Evolutionary conservation across 2,113 vertebrate species (phyloP).

Genomic region (Heteronetta atricapilla): DNA sequence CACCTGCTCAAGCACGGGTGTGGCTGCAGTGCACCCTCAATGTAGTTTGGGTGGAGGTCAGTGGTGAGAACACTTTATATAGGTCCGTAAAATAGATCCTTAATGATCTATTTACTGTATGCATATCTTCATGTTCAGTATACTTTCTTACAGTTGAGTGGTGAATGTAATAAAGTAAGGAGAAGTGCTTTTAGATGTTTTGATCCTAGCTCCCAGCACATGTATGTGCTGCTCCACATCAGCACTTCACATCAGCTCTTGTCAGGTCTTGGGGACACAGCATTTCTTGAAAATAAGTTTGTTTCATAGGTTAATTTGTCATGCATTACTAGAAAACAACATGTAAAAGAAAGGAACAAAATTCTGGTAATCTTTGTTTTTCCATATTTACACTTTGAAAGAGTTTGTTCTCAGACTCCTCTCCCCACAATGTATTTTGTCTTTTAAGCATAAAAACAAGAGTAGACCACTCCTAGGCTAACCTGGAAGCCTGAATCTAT

Average conservation of each 20-base stretch:
- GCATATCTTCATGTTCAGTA: not conserved
- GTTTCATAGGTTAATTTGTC: not conserved
- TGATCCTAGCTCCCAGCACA: not conserved
- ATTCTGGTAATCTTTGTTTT: not conserved
- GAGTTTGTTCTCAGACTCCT: not conserved
- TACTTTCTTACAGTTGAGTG: not conserved
- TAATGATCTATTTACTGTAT: not conserved
- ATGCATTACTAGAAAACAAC: not conserved
- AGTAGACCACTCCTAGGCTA: not conserved
- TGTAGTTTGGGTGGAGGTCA: not conserved
- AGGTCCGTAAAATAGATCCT: not conserved
- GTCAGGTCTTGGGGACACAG: rapidly evolving
- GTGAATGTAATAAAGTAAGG: not conserved
- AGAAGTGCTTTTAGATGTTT: not conserved
- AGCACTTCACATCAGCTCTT: not conserved
- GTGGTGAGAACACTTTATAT: not conserved
- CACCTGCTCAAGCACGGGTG: not conserved
- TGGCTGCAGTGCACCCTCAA: not conserved
- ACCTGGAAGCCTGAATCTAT: not conserved
- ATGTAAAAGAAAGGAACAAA: not conserved
- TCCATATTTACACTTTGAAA: not conserved
- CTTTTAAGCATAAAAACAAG: not conserved
- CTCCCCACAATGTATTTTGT: not conserved
- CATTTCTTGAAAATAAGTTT: not conserved
- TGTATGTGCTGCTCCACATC: not conserved